Evolutionary conservation across 2,113 vertebrate genomes (phyloP), one percentile per base, ranked within the genome.

Genomic region (Microcebus murinus): DNA sequence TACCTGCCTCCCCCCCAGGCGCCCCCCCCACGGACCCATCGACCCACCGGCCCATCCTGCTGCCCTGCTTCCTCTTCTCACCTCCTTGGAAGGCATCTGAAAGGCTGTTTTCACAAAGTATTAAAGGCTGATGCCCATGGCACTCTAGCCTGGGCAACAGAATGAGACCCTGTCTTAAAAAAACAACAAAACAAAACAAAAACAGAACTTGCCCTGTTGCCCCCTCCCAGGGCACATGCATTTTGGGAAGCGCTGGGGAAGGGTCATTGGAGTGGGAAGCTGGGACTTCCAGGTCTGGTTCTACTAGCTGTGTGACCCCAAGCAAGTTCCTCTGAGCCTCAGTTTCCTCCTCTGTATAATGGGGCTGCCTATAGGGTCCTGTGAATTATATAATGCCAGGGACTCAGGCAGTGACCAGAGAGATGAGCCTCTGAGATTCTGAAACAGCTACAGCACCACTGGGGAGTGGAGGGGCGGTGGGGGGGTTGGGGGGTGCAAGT

Each of bases 381-480:
- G 45, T 67, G 57, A 77, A 14, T 77, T 50, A 12, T 10, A 57
- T 0, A 17, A 17, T 20, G 1, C 57, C 45, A 73, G 63, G 45
- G 76, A 36, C 27, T n/a, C 59, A 42, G 63, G 61, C 31, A 13
- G 55, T 71, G 90, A 20, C 67, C 10, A 2, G 36, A 93, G 82
- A 68, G 13, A 25, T 10, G 42, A 34, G 52, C 23, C 88, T 73
- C 36, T 25, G 42, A 77, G 31, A 20, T 8, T 77, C 39, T 34
- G 48, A 73, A 27, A 10, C 7, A 9, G 17, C 68, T 68, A 61
- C 45, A 31, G 61, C 48, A 27, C 52, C 52, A 55, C 52, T 0
- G 0, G 4, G 23, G 6, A 31, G 4, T 5, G 29, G 55, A 25
- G 73, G 15, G 23, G 68, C 1, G 1, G 10, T 63, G 27, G 61